Conservation (phyloP, 2,113 vertebrate species). For the Plotosus lineatus region DNA sequence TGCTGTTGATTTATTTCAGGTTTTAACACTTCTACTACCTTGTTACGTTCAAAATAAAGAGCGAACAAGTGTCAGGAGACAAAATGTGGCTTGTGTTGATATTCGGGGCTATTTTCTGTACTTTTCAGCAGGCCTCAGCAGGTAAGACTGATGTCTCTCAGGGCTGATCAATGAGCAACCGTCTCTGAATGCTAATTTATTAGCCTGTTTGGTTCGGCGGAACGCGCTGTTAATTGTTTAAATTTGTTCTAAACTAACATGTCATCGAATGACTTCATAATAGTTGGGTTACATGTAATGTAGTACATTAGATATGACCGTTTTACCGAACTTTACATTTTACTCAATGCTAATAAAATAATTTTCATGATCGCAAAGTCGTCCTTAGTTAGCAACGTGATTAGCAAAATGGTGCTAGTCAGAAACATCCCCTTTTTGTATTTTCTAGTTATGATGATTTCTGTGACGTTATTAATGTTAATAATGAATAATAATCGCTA, state of each 20-base stretch:
- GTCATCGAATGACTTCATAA: background rate
- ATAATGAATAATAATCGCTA: background rate
- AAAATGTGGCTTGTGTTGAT: constrained; percentile 67
- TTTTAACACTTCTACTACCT: background rate
- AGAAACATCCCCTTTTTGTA: background rate
- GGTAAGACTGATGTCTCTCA: constrained; percentile 64
- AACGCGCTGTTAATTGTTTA: too few species aligned
- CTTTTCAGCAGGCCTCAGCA: constrained; percentile 65
- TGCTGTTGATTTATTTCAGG: too few species aligned
- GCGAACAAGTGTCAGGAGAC: background rate
- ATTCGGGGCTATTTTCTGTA: constrained; percentile 62
- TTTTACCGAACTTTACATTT: background rate
- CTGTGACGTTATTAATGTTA: background rate
- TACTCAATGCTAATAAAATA: background rate
- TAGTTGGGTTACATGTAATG: background rate
- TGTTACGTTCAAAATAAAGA: background rate
- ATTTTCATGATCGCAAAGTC: background rate
- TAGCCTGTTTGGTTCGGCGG: background rate
- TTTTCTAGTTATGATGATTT: background rate
- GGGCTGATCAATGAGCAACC: background rate
- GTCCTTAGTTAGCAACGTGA: background rate
- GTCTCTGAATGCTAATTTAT: background rate
- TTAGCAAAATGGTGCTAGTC: too few species aligned
- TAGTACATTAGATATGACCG: background rate
- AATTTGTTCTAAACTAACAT: background rate